These are phyloP conservation scores for Drosophila littoralis DNA, from an alignment of 1,140 invertebrate species.

Conservation along the genomic window DNA sequence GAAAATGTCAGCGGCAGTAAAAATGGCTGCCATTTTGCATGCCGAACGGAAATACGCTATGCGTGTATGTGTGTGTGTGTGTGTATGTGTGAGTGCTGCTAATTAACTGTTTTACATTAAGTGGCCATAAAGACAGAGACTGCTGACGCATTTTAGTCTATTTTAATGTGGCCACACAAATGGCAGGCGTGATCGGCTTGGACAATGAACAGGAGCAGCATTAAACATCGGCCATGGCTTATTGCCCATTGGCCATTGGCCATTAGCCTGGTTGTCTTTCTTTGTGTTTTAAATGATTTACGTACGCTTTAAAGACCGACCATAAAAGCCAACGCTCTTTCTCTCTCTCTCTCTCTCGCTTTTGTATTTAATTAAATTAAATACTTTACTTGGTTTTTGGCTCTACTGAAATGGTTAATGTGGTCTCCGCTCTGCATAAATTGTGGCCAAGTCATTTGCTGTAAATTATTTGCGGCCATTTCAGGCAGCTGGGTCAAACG, in stretches of 20 bases:
- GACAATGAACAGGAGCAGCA: conserved; percentile 51
- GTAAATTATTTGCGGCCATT: conserved; percentile 72
- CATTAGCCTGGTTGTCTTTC: conserved; percentile 56
- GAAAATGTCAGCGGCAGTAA: conserved; percentile 63
- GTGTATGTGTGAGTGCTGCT: conserved; percentile 51
- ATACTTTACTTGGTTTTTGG: conserved; percentile 67
- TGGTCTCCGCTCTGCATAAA: conserved; percentile 75
- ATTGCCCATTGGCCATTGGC: conserved; percentile 27
- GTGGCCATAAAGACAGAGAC: conserved; percentile 69
- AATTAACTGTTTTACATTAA: conserved; percentile 83
- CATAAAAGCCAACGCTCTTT: conserved; percentile 52
- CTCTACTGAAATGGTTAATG: conserved; percentile 72
- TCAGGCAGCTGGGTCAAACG: conserved; percentile 38
- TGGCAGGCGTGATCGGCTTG: conserved; percentile 73
- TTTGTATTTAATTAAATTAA: conserved; percentile 81
- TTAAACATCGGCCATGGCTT: conserved; percentile 41
- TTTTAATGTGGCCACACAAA: conserved; percentile 69
- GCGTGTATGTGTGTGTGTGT: conserved; percentile 16
- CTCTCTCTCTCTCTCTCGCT: background rate
- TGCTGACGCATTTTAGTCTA: conserved; percentile 69
- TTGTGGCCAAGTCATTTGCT: conserved; percentile 75
- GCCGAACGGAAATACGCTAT: conserved; percentile 43
- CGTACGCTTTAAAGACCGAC: conserved; percentile 65
- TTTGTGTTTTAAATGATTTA: conserved; percentile 70
- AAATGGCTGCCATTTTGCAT: conserved; percentile 76